Percentiles rank a stretch among this genome's conserved stretches.
Evolutionary conservation across 2,888 invertebrate species (phyloP).

Genomic region (Trachelus troglodyta): DNA sequence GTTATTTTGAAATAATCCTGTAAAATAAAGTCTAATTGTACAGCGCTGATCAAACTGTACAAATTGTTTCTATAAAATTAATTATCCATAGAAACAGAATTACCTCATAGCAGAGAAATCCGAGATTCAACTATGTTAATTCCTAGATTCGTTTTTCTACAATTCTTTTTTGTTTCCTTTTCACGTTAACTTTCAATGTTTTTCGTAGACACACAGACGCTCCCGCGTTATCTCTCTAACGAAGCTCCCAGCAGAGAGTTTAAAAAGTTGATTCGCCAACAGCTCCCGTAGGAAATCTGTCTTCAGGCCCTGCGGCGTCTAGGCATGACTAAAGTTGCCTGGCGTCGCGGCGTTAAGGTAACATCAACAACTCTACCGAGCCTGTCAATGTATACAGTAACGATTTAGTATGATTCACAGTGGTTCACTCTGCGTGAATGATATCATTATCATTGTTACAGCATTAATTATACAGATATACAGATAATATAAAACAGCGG

Average conservation of each 20-base stretch:
- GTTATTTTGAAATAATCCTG: not conserved
- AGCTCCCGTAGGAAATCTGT: constrained; percentile 51
- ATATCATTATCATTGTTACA: not conserved
- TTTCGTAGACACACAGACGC: constrained; percentile 25
- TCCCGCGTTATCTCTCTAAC: constrained; percentile 40
- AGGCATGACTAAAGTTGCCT: not conserved
- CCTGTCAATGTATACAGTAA: not conserved
- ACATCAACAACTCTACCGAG: not conserved
- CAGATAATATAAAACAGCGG: not conserved
- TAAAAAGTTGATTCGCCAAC: constrained; percentile 49
- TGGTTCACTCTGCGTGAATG: not conserved
- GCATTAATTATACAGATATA: not conserved
- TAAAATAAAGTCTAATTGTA: not conserved
- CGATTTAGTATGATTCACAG: not conserved
- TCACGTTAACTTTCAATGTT: not conserved
- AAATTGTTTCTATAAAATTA: not conserved
- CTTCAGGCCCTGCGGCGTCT: constrained; percentile 20
- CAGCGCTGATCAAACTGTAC: not conserved
- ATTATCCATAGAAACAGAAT: not conserved
- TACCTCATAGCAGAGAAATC: not conserved
- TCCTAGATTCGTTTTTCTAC: not conserved
- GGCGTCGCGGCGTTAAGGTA: not conserved
- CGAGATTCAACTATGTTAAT: not conserved
- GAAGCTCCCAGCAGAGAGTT: constrained; percentile 37
- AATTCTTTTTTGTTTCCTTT: not conserved